Percentiles rank a stretch among this genome's conserved stretches.
Evolutionary conservation across 2,797 vertebrate species (phyloP).

Genomic region (Dryobates pubescens): DNA sequence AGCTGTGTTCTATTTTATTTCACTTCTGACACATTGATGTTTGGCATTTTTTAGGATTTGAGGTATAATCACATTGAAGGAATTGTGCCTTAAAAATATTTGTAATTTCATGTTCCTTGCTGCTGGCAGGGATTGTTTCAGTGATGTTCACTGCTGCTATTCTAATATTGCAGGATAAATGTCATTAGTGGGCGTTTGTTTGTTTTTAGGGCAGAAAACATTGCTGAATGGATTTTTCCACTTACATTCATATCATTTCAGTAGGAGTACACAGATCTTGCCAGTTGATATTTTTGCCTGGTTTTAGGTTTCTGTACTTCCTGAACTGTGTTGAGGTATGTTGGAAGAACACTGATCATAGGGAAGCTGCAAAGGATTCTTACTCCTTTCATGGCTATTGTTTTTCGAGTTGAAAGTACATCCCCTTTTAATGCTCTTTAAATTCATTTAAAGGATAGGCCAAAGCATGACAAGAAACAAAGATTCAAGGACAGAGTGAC

Average conservation of each 20-base stretch:
- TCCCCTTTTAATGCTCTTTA: not conserved
- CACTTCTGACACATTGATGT: not conserved
- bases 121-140: not conserved
- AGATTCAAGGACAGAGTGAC: not conserved
- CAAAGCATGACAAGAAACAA: not conserved
- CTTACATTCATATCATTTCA: not conserved
- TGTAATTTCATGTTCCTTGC: not conserved
- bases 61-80: not conserved
- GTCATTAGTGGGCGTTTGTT: not conserved
- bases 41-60: not conserved
- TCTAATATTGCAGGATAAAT: not conserved
- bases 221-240: not conserved
- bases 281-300: not conserved
- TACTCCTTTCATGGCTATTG: not conserved
- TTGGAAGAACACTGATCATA: not conserved
- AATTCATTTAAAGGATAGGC: not conserved
- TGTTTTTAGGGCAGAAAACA: not conserved
- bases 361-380: not conserved
- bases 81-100: not conserved
- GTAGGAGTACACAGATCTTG: not conserved
- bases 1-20: not conserved
- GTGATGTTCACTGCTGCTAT: not conserved
- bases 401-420: not conserved
- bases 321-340: not conserved
- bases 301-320: not conserved